Evolutionary conservation across 2,797 vertebrate genomes (phyloP), one percentile per base, ranked within the genome.

Genomic region (Orientallactaga sibirica): DNA sequence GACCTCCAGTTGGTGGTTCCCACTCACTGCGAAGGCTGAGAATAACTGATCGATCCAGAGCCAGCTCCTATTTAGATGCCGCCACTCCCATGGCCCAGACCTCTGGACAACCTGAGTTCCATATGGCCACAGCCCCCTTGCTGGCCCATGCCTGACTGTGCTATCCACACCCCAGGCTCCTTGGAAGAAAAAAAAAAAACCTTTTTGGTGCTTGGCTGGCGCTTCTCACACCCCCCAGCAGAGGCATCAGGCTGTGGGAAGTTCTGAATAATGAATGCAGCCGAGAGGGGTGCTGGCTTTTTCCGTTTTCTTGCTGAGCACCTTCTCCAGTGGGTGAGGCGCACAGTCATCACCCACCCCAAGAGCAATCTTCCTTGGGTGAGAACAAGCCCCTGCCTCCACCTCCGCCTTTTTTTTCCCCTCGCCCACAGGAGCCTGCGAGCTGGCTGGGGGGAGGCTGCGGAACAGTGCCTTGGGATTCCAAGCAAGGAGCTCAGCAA

Each of bases 221-320:
- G 41, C 84, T 41, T 83, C 86, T 18, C 73, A 62, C 62, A 52
- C 37, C 18, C 79, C 77, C 43, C 79, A 15, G 9, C 33, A 94
- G 70, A 62, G 61, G 79, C 87, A 33, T 61, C 0, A 6, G 83
- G 93, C 83, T 7, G 91, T 92, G 92, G 89, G 96, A 91, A 92
- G 93, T 58, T 93, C 88, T 95, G 84, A 95, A 92, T 93, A 87
- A 95, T 93, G 83, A 85, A 93, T 68, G 70, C 77, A 1, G 86
- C 41, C 22, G 78, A 94, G 77, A 74, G 75, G 95, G 96, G 94
- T 16, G 77, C 93, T 93, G 96, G 94, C 86, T 94, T 88, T 94
- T 96, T 89, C 96, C 37, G 4, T 62, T 91, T 12, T 4, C 91
- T 92, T 27, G 0, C 78, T 12, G 85, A 61, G 78, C 24, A 1